These are phyloP conservation scores for Hemicrepidius hirtus DNA, from an alignment of 2,888 invertebrate genomes.

Conservation along the genomic window DNA sequence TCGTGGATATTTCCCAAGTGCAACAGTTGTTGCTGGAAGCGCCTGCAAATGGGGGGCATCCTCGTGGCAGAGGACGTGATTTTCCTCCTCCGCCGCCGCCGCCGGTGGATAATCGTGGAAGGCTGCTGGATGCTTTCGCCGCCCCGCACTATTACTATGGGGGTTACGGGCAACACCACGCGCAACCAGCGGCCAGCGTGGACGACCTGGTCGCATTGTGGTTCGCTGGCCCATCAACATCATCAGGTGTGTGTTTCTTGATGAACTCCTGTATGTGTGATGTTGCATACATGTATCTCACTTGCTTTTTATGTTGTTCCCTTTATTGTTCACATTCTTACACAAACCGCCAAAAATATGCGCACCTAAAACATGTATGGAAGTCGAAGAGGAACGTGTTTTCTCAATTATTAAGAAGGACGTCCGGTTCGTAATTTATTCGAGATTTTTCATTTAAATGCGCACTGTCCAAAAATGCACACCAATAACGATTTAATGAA, in stretches of 20 bases:
- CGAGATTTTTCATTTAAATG: conserved; percentile 12
- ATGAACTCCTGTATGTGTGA: conserved; percentile 41
- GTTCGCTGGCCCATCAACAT: conserved; percentile 77
- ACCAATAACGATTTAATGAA: conserved; percentile 2
- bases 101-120: conserved; percentile 55
- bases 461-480: conserved; percentile 16
- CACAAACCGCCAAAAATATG: conserved; percentile 22
- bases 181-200: conserved; percentile 74
- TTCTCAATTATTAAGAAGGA: conserved; percentile 20
- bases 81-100: conserved; percentile 55
- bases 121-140: conserved; percentile 68
- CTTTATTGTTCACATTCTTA: conserved; percentile 4
- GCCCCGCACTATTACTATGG: conserved; percentile 63
- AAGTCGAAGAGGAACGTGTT: conserved; percentile 24
- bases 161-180: conserved; percentile 60
- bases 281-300: conserved; percentile 28
- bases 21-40: conserved; percentile 81
- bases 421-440: conserved; percentile 33
- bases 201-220: conserved; percentile 86
- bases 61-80: conserved; percentile 60
- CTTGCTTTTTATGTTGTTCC: conserved; percentile 35
- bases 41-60: conserved; percentile 65
- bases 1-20: conserved; percentile 89
- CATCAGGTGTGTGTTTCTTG: conserved; percentile 66
- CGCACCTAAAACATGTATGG: conserved; percentile 30